Base-by-base conservation (phyloP, 1,140 invertebrate genomes). In the Calliphora vicina region DNA sequence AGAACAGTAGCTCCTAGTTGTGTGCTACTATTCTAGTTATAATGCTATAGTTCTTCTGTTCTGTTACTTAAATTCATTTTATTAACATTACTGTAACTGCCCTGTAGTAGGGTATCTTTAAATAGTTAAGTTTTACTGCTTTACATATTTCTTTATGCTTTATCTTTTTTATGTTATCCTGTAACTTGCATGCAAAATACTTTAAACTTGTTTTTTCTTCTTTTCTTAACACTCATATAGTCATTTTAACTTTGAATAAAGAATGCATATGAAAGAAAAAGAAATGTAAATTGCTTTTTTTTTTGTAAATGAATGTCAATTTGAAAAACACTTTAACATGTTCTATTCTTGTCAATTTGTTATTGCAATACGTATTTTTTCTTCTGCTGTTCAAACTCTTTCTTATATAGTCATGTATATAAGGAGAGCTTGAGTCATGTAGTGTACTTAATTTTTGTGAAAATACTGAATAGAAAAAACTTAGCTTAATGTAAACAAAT, bases 281-380 rank as follows among this genome's bases (percentile, higher is more conserved):
- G 71, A 73, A 73, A 73, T 73, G 71, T 27, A 73, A 73, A 73
- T 73, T 73, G 71, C 71, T 73, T 73, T 35, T 73, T 73, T 73
- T n/a, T n/a, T n/a, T n/a, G n/a, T 27, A 73, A 73, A 73, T 73
- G 71, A 73, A 73, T 73, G 71, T 27, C 71, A 73, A 29, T 73
- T 73, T 73, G 6, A 73, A 73, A 73, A 73, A 73, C 71, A 73
- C 71, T 73, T 50, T 73, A 73, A 73, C 71, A 73, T 73, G 71
- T 73, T 73, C 26, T 73, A 73, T 27, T 27, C 71, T 73, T 73
- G 71, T 73, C 25, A 73, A 27, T 71, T 71, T 71, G 67, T 26
- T 71, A 2, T 10, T 35, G 35, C 35, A 35, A 35, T 35, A 35
- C 35, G 10, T 35, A 35, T 35, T 2, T 2, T 35, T 35, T 35